Base-by-base conservation (phyloP, 2,113 vertebrate genomes). In the Nansenia antarctica region DNA sequence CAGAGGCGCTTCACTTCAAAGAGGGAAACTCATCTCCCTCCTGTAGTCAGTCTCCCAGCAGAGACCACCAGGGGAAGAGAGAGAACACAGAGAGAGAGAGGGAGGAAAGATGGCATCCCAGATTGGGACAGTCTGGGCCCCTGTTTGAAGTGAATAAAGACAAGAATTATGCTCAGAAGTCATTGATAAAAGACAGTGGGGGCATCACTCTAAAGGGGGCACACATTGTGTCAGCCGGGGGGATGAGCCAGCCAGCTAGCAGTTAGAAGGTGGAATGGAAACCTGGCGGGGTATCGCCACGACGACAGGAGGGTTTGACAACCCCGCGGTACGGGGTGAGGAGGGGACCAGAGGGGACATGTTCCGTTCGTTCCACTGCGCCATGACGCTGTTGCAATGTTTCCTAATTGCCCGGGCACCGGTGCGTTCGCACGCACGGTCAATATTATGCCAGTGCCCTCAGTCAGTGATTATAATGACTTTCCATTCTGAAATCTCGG, bases 1-100 rank as follows among this genome's bases (percentile, higher is more conserved):
- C 65, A 58, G 57, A 66, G 71, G 67, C 11, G 9, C 74, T 70
- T 66, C 5, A 84, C 88, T 89, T 91, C 90, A 90, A 92, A 91
- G 87, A 64, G 69, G 70, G 72, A 74, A 83, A 75, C 85, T 88
- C 78, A 79, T 88, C 85, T 81, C 80, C 82, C 78, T 82, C 81
- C 83, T 67, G 80, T 61, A 65, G 81, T 30, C 74, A 76, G 69
- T 72, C 63, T 62, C 62, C 15, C 34, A 57, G 39, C 9, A 3
- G 42, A 76, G 87, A 90, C 86, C 89, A 90, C 86, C 88, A 29
- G 53, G 66, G 75, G 78, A 76, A 88, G 76, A 71, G 70, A 74
- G 45, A 5, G 42, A 63, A 78, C 70, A 84, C 65, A 70, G 58
- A 65, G 42, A 37, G 58, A 65, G 45, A 22, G 54, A 22, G 60